A percentile compares a stretch with the other conserved stretches of the same genome.
These are phyloP conservation scores for Neotoxoptera formosana DNA, from an alignment of 1,140 invertebrate species.

Conservation along the genomic window DNA sequence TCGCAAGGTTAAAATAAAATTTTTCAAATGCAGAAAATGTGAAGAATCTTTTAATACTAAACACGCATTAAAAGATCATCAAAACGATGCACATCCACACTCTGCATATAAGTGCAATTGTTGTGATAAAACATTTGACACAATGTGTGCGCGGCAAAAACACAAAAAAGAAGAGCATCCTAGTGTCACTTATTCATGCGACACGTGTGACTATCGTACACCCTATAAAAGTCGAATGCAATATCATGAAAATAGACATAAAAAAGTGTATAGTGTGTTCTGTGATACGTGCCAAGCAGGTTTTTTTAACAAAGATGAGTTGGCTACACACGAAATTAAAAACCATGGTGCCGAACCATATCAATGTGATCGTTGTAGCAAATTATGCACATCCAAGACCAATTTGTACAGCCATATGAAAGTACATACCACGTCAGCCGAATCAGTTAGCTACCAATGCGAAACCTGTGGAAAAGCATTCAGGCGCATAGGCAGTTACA, in stretches of 20 bases:
- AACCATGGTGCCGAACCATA: conserved; percentile 58
- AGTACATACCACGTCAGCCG: conserved; percentile 71
- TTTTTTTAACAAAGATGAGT: conserved; percentile 71
- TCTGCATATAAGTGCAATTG: conserved; percentile 52
- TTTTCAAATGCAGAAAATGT: conserved; percentile 58
- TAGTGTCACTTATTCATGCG: conserved; percentile 60
- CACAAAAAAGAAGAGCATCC: conserved; percentile 57
- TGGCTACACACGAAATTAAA: conserved; percentile 62
- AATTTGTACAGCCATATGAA: conserved; percentile 70
- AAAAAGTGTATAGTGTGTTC: conserved; percentile 63
- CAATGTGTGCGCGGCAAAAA: conserved; percentile 52
- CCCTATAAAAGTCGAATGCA: conserved; percentile 62
- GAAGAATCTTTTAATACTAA: conserved; percentile 54
- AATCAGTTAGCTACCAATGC: conserved; percentile 81
- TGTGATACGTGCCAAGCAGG: conserved; percentile 77
- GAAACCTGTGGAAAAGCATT: conserved; percentile 80
- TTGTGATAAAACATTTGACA: conserved; percentile 58
- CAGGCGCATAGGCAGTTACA: conserved; percentile 77
- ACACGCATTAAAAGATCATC: conserved; percentile 56
- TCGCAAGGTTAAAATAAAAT: conserved; percentile 35
- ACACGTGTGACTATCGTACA: conserved; percentile 63
- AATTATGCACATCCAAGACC: conserved; percentile 59
- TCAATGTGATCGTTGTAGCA: conserved; percentile 59
- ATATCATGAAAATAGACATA: conserved; percentile 63
- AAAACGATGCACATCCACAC: conserved; percentile 49